phyloP scores from a whole-genome alignment of 1,140 invertebrate species.

The Bombus impatiens region DNA sequence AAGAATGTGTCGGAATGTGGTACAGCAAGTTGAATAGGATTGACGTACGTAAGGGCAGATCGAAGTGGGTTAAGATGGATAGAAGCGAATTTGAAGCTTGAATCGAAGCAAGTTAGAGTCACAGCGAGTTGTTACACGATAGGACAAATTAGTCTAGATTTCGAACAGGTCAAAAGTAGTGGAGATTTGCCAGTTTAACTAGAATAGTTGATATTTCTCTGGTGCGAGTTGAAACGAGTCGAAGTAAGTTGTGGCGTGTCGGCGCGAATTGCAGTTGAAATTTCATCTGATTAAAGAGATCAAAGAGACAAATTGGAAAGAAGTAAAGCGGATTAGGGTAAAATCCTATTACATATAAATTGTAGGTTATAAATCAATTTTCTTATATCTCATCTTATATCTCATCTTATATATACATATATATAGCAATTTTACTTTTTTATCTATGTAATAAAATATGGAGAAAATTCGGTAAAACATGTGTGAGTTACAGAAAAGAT shows the following conservation, averaged over 20 bases:
- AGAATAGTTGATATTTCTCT: not conserved
- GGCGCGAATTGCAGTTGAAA: not conserved
- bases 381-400: no score
- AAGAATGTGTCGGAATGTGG: not conserved
- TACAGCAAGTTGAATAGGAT: not conserved
- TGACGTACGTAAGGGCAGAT: not conserved
- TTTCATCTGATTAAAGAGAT: not conserved
- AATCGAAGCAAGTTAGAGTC: no score
- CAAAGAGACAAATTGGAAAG: not conserved
- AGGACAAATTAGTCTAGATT: no score
- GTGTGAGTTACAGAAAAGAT: no score
- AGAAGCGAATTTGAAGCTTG: no score
- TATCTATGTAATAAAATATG: not conserved
- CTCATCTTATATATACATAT: no score
- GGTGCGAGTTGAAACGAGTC: not conserved
- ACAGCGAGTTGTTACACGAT: no score
- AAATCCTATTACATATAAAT: not conserved
- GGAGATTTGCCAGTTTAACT: not conserved
- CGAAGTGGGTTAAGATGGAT: not conserved
- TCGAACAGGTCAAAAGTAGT: not conserved
- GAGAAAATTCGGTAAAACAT: not conserved
- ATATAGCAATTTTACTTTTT: no score
- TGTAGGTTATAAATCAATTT: not conserved
- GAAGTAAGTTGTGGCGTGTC: not conserved
- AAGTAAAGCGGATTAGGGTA: not conserved